Evolutionary conservation across 2,888 invertebrate species (phyloP).

Genomic region (Lamellibrachia columna): DNA sequence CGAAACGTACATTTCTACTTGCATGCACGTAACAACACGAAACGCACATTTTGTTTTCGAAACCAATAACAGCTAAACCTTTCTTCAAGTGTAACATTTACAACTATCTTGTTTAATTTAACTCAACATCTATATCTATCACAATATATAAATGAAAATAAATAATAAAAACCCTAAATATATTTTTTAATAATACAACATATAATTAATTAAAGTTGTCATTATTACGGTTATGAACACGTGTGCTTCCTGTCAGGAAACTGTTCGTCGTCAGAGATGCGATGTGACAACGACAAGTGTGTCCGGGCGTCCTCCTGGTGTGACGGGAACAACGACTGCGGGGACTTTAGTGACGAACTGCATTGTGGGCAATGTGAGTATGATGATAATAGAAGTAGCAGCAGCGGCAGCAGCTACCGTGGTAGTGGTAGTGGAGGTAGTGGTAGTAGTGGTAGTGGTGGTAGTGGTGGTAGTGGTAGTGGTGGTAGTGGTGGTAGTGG

Average conservation of each 20-base stretch:
- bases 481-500: too few species aligned
- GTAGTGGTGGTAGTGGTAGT: too few species aligned
- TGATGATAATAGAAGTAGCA: neutral
- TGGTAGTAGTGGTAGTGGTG: too few species aligned
- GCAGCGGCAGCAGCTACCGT: too few species aligned
- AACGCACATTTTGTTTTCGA: neutral
- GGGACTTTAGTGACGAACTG: constrained; percentile 32
- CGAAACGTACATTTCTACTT: neutral
- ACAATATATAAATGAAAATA: too few species aligned
- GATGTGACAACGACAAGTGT: neutral
- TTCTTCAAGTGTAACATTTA: too few species aligned
- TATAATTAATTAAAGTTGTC: neutral
- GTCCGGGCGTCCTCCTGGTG: constrained; percentile 18
- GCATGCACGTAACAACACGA: neutral
- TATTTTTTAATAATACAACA: neutral
- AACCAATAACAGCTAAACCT: too few species aligned
- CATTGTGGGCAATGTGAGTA: constrained; percentile 13
- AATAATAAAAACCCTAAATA: too few species aligned
- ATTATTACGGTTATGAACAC: neutral
- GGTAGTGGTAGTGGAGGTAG: too few species aligned
- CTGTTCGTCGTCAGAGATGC: neutral
- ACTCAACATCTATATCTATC: too few species aligned
- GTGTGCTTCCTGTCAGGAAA: neutral
- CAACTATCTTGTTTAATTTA: too few species aligned
- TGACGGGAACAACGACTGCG: constrained; percentile 32